phyloP scores from a whole-genome alignment of 1,140 invertebrate species.

The Sesamia nonagrioides region DNA sequence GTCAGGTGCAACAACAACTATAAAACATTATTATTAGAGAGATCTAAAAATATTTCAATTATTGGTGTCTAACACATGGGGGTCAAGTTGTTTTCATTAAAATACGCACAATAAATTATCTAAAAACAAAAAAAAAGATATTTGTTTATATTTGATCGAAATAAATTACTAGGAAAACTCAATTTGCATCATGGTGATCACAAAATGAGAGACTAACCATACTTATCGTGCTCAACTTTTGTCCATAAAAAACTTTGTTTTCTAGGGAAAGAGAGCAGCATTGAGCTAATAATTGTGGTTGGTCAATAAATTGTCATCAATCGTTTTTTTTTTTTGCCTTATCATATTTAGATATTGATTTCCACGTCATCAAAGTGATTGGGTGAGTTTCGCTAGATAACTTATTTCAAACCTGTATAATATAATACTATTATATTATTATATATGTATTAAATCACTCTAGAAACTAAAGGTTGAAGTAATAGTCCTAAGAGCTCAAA shows the following conservation, averaged over 20 bases:
- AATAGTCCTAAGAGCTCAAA: not conserved
- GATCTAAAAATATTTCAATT: constrained; percentile 28
- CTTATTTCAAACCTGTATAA: too few relatives aligned
- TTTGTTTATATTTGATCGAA: not conserved
- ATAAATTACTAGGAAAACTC: not conserved
- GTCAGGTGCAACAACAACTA: constrained; percentile 35
- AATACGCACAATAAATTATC: not conserved
- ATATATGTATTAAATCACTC: not conserved
- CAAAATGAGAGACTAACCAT: not conserved
- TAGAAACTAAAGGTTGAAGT: not conserved
- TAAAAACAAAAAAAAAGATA: not conserved
- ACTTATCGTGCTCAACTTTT: too few relatives aligned
- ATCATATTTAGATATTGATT: too few relatives aligned
- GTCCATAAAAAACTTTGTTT: too few relatives aligned
- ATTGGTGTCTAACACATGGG: not conserved
- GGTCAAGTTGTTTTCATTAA: not conserved
- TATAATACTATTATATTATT: not conserved
- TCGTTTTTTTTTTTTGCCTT: too few relatives aligned
- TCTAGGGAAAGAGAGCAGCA: too few relatives aligned
- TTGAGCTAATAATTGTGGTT: too few relatives aligned
- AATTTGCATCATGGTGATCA: too few relatives aligned
- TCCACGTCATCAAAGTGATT: too few relatives aligned
- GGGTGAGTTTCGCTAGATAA: too few relatives aligned
- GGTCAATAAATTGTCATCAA: too few relatives aligned
- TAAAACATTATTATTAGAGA: constrained; percentile 23